Evolutionary conservation across 2,113 vertebrate genomes (phyloP).

Genomic region (Solea solea): DNA sequence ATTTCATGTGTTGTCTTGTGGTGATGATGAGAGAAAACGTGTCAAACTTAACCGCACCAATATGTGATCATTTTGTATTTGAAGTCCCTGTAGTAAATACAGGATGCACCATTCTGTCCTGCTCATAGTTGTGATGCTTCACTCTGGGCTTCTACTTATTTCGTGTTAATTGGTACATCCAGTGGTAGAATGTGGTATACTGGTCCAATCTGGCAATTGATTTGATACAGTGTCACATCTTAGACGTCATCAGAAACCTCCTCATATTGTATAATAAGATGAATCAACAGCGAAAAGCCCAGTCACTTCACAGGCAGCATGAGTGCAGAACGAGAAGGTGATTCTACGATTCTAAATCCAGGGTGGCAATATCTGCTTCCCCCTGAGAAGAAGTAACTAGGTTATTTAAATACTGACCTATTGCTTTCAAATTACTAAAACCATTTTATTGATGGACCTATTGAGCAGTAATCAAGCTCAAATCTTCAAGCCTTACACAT

Average conservation of each 20-base stretch:
- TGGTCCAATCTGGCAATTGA: background rate
- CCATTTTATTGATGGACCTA: background rate
- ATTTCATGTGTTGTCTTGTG: background rate
- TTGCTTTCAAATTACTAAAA: conserved; percentile 1
- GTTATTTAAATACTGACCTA: background rate
- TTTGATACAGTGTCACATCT: background rate
- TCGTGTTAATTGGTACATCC: background rate
- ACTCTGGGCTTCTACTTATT: background rate
- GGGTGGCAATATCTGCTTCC: background rate
- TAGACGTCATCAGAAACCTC: too few species aligned
- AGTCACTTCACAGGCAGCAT: background rate
- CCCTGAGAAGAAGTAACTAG: background rate
- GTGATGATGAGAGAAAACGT: background rate
- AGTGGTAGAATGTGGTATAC: background rate
- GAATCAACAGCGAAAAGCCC: background rate
- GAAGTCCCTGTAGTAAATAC: background rate
- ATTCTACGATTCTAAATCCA: background rate
- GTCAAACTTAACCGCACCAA: background rate
- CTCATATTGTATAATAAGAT: background rate
- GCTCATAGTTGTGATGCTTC: background rate
- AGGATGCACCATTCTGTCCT: background rate
- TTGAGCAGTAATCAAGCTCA: background rate
- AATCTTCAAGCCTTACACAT: background rate
- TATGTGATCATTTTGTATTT: background rate
- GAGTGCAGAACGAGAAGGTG: background rate